A percentile compares a stretch with the other conserved stretches of the same genome.
phyloP scores from a whole-genome alignment of 2,113 vertebrate species.

The Tachycineta bicolor region DNA sequence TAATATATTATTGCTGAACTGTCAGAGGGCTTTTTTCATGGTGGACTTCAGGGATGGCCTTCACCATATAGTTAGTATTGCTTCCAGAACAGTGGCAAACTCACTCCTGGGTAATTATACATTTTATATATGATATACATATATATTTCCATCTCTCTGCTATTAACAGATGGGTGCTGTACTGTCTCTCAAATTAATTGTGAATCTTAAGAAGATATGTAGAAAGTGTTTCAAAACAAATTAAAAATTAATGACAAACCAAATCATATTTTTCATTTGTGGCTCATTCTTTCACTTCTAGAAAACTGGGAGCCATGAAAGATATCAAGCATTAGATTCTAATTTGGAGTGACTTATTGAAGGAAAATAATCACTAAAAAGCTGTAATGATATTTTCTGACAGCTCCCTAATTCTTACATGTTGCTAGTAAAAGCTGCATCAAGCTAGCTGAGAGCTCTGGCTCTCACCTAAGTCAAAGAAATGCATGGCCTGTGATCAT shows the following conservation, averaged over 20 bases:
- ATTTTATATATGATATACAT: background rate
- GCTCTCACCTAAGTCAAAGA: conserved; percentile 14
- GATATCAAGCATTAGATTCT: conserved; percentile 32
- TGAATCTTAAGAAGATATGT: background rate
- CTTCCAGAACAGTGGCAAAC: background rate
- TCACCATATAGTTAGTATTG: background rate
- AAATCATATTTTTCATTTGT: conserved; percentile 11
- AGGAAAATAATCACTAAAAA: conserved; percentile 11
- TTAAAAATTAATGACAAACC: conserved; percentile 57
- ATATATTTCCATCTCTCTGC: background rate
- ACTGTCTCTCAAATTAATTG: background rate
- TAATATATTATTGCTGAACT: background rate
- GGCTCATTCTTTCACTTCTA: conserved; percentile 22
- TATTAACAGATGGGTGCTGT: background rate
- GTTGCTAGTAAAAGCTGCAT: background rate
- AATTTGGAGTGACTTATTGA: conserved; percentile 35
- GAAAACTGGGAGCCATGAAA: background rate
- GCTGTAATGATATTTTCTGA: conserved; percentile 13
- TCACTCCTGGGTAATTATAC: background rate
- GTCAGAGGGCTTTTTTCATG: background rate
- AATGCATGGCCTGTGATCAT: background rate
- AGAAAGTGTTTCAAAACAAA: conserved; percentile 36
- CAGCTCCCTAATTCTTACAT: conserved; percentile 39
- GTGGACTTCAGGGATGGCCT: background rate
- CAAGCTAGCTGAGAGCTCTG: background rate